These are phyloP conservation scores for Pilophorus perplexus DNA, from an alignment of 2,888 invertebrate genomes.

Conservation along the genomic window DNA sequence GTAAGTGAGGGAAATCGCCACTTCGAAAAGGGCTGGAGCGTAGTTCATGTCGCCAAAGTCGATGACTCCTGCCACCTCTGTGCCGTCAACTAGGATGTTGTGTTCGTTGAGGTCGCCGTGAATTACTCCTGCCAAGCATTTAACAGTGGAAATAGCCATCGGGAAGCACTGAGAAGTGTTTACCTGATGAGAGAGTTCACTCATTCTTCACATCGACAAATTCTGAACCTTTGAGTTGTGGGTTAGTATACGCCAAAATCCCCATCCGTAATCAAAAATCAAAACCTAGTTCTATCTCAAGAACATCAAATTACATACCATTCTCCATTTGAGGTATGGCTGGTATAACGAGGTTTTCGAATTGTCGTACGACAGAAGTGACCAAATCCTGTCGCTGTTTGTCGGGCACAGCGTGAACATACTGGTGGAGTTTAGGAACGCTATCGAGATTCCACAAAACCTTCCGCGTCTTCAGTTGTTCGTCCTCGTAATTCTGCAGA, in stretches of 20 bases:
- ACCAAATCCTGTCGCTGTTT: not conserved
- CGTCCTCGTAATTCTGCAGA: slow-evolving; percentile 2
- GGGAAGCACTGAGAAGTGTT: not conserved
- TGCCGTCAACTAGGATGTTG: slow-evolving; percentile 70
- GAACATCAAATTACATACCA: not conserved
- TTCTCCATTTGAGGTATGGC: slow-evolving; percentile 6
- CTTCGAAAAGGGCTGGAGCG: slow-evolving; percentile 74
- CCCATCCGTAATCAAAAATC: too few species aligned
- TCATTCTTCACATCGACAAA: not conserved
- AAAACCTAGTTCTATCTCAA: too few species aligned
- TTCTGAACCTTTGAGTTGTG: not conserved
- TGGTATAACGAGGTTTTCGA: slow-evolving; percentile 1
- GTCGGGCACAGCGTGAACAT: not conserved
- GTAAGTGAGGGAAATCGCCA: slow-evolving; percentile 78
- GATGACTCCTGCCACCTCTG: slow-evolving; percentile 67
- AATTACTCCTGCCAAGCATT: slow-evolving; percentile 62
- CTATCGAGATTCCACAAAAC: not conserved
- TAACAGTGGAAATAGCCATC: too few species aligned
- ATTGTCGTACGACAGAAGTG: not conserved
- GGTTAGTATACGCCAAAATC: too few species aligned
- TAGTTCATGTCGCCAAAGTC: slow-evolving; percentile 83
- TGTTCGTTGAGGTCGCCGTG: slow-evolving; percentile 92
- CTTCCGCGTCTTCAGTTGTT: not conserved
- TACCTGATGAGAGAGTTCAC: too few species aligned
- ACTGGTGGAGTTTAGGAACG: slow-evolving; percentile 5